These are phyloP conservation scores for Malurus cyaneus DNA, from an alignment of 2,113 vertebrate genomes.

Conservation along the genomic window DNA sequence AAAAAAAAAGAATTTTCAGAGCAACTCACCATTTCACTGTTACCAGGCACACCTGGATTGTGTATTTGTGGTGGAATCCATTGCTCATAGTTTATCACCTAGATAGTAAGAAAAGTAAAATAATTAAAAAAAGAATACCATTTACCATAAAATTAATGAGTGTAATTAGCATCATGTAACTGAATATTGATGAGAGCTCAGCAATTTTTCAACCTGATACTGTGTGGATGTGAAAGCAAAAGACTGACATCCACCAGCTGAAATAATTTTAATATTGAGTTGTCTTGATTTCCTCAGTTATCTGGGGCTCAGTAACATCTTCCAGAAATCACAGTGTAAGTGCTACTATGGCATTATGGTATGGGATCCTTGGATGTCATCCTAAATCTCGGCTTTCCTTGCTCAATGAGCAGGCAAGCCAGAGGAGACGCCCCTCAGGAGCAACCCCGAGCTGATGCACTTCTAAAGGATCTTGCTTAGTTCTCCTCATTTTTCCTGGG, in stretches of 20 bases:
- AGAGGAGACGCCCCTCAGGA: background rate
- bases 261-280: background rate
- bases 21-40: constrained; percentile 55
- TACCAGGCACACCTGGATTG: background rate
- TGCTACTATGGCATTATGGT: background rate
- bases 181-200: background rate
- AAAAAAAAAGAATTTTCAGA: background rate
- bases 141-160: background rate
- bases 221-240: background rate
- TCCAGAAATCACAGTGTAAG: background rate
- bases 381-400: background rate
- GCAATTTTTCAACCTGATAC: background rate
- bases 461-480: background rate
- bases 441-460: background rate
- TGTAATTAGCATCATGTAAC: background rate
- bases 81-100: constrained; percentile 67
- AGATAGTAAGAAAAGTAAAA: background rate
- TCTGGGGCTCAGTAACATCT: background rate
- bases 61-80: constrained; percentile 62
- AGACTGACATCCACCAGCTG: background rate
- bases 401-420: background rate
- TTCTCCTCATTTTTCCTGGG: background rate
- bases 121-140: background rate
- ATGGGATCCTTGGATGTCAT: background rate
- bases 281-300: background rate